Evolutionary conservation across 92 coral and sea anemone species (phyloP).

Genomic region (Anthopleura xanthogrammica): DNA sequence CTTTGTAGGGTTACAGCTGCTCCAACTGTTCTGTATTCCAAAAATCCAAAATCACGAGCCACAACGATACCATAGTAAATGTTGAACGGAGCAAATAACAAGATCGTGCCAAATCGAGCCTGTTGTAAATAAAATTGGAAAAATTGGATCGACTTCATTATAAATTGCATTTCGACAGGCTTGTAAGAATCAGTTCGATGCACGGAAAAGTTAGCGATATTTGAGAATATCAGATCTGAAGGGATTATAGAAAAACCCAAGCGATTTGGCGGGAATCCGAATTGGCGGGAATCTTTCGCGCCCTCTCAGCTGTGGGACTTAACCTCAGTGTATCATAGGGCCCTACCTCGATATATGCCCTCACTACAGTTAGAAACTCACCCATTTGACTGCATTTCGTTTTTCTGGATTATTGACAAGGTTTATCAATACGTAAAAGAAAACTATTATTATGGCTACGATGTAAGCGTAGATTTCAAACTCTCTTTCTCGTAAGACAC

Average conservation of each 20-base stretch:
- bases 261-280: no score
- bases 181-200: no score
- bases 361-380: constrained; percentile 1
- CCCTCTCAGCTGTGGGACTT: no score
- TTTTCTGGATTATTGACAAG: constrained; percentile 20
- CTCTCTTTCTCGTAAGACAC: constrained; percentile 86
- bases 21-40: constrained; percentile 85
- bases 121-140: constrained; percentile 14
- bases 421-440: constrained; percentile 61
- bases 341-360: no score
- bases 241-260: no score
- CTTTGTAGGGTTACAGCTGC: constrained; percentile 81
- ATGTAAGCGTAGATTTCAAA: constrained; percentile 84
- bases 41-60: constrained; percentile 81
- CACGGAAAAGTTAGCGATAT: no score
- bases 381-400: constrained; percentile 43
- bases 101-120: constrained; percentile 69
- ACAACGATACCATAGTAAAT: constrained; percentile 69
- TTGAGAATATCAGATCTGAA: no score
- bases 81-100: constrained; percentile 64
- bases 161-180: no score
- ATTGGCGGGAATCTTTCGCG: no score
- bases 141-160: neutral
- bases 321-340: no score
- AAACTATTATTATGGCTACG: constrained; percentile 57